Evolutionary conservation across 2,888 invertebrate genomes (phyloP).

Genomic region (Microchrysa polita): DNA sequence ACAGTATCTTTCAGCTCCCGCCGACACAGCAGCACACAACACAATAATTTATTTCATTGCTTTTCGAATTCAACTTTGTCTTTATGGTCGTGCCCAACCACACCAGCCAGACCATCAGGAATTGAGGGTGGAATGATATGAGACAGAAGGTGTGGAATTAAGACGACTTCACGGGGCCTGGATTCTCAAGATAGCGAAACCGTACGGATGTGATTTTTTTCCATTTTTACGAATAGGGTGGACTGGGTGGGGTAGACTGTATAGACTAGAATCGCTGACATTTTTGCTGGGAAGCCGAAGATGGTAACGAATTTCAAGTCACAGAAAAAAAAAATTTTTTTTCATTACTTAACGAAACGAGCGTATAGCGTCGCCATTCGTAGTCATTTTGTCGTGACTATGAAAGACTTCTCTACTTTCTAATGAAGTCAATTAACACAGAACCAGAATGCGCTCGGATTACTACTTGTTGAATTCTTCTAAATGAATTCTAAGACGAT

Average conservation of each 20-base stretch:
- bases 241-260: too few species aligned
- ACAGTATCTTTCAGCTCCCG: not conserved
- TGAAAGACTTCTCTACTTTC: not conserved
- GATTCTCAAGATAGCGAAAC: not conserved
- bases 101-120: not conserved
- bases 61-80: slow-evolving; percentile 20
- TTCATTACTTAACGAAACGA: not conserved
- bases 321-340: not conserved
- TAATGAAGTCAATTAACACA: slow-evolving; percentile 31
- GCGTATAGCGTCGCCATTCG: not conserved
- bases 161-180: not conserved
- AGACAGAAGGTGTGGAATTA: not conserved
- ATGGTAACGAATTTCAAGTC: not conserved
- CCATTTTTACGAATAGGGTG: too few species aligned
- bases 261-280: too few species aligned
- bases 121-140: not conserved
- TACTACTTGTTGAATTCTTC: slow-evolving; percentile 32
- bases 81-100: not conserved
- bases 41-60: slow-evolving; percentile 23
- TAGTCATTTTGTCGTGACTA: slow-evolving; percentile 10
- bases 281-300: too few species aligned
- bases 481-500: slow-evolving; percentile 20
- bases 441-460: slow-evolving; percentile 1
- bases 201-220: not conserved
- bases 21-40: too few species aligned